phyloP scores from a whole-genome alignment of 1,140 invertebrate species.

The Bursaphelenchus mucronatus region DNA sequence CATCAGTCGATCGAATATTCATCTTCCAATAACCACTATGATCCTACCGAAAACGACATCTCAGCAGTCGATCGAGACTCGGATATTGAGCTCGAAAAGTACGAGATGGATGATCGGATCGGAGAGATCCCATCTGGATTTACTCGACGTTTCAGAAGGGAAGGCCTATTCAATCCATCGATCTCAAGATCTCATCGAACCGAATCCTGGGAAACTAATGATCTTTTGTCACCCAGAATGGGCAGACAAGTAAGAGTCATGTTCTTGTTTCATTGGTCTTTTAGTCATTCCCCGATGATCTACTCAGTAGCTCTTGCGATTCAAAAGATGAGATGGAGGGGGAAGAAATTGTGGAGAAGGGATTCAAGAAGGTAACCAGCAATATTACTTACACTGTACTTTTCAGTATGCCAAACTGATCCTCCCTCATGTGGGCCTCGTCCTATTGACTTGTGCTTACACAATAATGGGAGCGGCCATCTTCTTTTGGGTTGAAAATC shows the following conservation, averaged over 20 bases:
- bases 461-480: slow-evolving; percentile 55
- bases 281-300: slow-evolving; percentile 25
- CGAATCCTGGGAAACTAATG: slow-evolving; percentile 45
- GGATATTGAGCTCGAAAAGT: slow-evolving; percentile 47
- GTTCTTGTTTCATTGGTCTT: not conserved
- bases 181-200: slow-evolving; percentile 24
- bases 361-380: slow-evolving; percentile 40
- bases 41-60: slow-evolving; percentile 36
- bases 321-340: slow-evolving; percentile 20
- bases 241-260: slow-evolving; percentile 21
- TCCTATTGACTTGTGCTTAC: slow-evolving; percentile 56
- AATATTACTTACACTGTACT: not conserved
- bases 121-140: slow-evolving; percentile 49
- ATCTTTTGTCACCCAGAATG: slow-evolving; percentile 32
- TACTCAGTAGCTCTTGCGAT: not conserved
- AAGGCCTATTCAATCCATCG: slow-evolving; percentile 38
- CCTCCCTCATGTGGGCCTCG: slow-evolving; percentile 58
- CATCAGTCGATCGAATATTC: slow-evolving; percentile 12
- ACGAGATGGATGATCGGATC: slow-evolving; percentile 53
- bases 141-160: slow-evolving; percentile 43
- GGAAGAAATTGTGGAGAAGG: slow-evolving; percentile 44
- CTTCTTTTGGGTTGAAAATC: slow-evolving; percentile 56
- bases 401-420: slow-evolving; percentile 59
- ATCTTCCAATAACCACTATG: slow-evolving; percentile 13
- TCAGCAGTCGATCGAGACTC: slow-evolving; percentile 31